Percentiles rank a stretch among this genome's conserved stretches.
Conservation (phyloP, 2,888 invertebrate genomes). For the Trissolcus brochymenae region DNA sequence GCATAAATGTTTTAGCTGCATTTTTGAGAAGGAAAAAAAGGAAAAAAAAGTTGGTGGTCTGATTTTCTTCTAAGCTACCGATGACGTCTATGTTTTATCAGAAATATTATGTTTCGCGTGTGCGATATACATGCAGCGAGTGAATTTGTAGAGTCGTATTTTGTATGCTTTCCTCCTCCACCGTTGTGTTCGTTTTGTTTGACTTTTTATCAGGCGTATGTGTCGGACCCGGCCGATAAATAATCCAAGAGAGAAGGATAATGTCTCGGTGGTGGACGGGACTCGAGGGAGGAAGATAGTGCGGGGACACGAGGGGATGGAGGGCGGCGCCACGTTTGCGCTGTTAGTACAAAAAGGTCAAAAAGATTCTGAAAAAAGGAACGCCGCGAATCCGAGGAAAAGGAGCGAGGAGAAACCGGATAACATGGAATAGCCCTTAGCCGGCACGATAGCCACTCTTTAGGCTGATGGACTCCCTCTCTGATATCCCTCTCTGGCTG, state of each 20-base stretch:
- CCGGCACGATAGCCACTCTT: slow-evolving; percentile 74
- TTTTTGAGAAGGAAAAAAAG: too few species aligned
- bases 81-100: slow-evolving; percentile 43
- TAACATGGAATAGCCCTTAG: slow-evolving; percentile 77
- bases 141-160: slow-evolving; percentile 56
- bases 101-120: slow-evolving; percentile 50
- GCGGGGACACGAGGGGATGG: slow-evolving; percentile 56
- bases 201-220: slow-evolving; percentile 51
- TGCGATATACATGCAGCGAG: slow-evolving; percentile 51
- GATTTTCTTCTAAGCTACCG: slow-evolving; percentile 20
- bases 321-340: slow-evolving; percentile 75
- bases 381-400: slow-evolving; percentile 62
- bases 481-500: slow-evolving; percentile 62
- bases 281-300: slow-evolving; percentile 56
- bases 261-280: slow-evolving; percentile 60
- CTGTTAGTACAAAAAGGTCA: slow-evolving; percentile 66
- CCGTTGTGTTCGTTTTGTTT: slow-evolving; percentile 44
- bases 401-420: slow-evolving; percentile 71
- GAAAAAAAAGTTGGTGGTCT: not conserved
- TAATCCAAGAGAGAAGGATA: slow-evolving; percentile 56
- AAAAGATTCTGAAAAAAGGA: slow-evolving; percentile 58
- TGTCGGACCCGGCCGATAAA: slow-evolving; percentile 56
- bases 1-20: too few species aligned
- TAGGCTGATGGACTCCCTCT: slow-evolving; percentile 72
- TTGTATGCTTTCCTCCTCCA: slow-evolving; percentile 55